phyloP scores from a whole-genome alignment of 2,797 vertebrate genomes.

The Alexandromys oeconomus region DNA sequence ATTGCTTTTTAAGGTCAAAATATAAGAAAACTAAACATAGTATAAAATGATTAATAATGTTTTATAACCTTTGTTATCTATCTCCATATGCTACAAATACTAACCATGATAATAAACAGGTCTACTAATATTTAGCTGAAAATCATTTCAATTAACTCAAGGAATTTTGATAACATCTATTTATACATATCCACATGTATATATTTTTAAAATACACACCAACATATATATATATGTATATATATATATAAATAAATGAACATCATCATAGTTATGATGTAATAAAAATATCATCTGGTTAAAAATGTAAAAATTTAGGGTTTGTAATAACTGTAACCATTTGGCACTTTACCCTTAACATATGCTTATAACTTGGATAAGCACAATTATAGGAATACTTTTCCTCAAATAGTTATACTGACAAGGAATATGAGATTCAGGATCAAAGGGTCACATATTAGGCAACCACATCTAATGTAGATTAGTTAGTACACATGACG shows the following conservation, averaged over 20 bases:
- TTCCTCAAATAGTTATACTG: neutral
- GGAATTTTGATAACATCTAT: constrained; percentile 8
- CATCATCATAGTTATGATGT: neutral
- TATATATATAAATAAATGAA: neutral
- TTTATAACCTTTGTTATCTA: neutral
- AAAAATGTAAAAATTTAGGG: neutral
- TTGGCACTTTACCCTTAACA: neutral
- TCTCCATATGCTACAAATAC: neutral
- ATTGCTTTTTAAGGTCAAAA: neutral
- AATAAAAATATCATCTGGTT: neutral
- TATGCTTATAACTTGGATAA: neutral
- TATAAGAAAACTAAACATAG: neutral
- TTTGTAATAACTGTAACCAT: neutral
- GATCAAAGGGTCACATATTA: neutral
- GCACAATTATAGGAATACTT: neutral
- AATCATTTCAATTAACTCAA: neutral
- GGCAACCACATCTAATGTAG: neutral
- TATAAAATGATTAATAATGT: neutral
- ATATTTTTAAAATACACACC: neutral
- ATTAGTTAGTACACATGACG: neutral
- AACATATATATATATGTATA: neutral
- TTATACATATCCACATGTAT: neutral
- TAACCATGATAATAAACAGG: neutral
- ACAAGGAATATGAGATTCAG: neutral
- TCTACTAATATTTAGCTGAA: neutral